Conservation (phyloP, 2,888 invertebrate species). For the Adela reaumurella region DNA sequence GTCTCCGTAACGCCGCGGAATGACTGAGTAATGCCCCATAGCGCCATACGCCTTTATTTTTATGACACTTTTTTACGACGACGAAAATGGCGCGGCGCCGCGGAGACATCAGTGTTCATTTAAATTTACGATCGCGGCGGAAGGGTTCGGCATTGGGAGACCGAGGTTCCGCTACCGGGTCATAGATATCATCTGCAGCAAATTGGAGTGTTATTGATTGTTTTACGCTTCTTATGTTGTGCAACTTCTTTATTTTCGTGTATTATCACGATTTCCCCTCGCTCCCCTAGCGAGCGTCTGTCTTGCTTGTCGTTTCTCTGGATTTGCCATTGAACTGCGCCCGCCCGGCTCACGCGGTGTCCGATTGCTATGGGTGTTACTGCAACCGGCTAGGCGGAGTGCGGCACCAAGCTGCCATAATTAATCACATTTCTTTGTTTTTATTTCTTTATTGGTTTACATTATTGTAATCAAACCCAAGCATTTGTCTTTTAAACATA, state of each 20-base stretch:
- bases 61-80: constrained; percentile 8
- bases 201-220: constrained; percentile 6
- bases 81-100: constrained; percentile 7
- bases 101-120: constrained; percentile 6
- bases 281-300: neutral
- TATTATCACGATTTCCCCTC: neutral
- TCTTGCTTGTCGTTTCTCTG: too few relatives aligned
- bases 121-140: constrained; percentile 7
- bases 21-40: constrained; percentile 15
- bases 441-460: too few relatives aligned
- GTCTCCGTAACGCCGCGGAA: neutral
- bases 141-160: constrained; percentile 5
- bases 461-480: too few relatives aligned
- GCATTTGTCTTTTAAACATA: too few relatives aligned
- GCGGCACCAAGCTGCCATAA: too few relatives aligned
- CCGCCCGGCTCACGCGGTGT: too few relatives aligned
- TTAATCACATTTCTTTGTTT: too few relatives aligned
- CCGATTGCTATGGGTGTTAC: too few relatives aligned
- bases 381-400: too few relatives aligned
- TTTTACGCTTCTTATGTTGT: neutral
- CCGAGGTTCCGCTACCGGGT: neutral
- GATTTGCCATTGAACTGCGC: too few relatives aligned
- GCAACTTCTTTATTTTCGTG: neutral
- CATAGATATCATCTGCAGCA: constrained; percentile 4
- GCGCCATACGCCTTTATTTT: constrained; percentile 15